Conservation (phyloP, 2,113 vertebrate species). For the Craseonycteris thonglongyai region DNA sequence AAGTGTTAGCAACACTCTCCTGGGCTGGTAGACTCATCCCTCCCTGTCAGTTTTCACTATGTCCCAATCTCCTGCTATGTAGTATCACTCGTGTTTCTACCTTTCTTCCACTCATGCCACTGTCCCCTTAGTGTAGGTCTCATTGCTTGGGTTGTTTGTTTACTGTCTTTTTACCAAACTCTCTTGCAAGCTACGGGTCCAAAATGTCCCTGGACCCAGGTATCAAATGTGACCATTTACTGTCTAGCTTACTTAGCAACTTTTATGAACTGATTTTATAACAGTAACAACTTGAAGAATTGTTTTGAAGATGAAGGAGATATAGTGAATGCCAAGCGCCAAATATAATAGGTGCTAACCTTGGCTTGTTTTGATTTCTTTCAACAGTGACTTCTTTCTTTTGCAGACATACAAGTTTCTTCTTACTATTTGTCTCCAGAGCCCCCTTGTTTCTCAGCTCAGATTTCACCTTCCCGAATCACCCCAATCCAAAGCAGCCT, state of each 20-base stretch:
- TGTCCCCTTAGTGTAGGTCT: background rate
- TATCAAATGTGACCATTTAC: background rate
- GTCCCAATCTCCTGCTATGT: accelerated
- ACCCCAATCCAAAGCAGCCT: background rate
- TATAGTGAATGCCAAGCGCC: background rate
- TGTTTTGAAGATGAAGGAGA: background rate
- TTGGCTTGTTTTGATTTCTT: background rate
- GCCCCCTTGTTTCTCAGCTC: background rate
- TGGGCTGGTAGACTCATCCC: background rate
- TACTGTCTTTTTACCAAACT: background rate
- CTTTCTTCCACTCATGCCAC: background rate
- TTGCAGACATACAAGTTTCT: background rate
- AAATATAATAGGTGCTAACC: accelerated
- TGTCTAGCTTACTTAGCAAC: background rate
- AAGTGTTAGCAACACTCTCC: background rate
- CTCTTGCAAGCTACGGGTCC: background rate
- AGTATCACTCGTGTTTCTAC: background rate
- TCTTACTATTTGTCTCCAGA: background rate
- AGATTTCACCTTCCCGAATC: background rate
- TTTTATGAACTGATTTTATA: background rate
- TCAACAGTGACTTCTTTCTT: background rate
- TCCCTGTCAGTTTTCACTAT: accelerated
- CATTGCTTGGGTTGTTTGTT: accelerated
- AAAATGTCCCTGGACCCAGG: no score
- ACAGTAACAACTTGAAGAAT: background rate